phyloP scores from a whole-genome alignment of 35 echinoderm and acorn worm species.

The Holothuria glaberrima region DNA sequence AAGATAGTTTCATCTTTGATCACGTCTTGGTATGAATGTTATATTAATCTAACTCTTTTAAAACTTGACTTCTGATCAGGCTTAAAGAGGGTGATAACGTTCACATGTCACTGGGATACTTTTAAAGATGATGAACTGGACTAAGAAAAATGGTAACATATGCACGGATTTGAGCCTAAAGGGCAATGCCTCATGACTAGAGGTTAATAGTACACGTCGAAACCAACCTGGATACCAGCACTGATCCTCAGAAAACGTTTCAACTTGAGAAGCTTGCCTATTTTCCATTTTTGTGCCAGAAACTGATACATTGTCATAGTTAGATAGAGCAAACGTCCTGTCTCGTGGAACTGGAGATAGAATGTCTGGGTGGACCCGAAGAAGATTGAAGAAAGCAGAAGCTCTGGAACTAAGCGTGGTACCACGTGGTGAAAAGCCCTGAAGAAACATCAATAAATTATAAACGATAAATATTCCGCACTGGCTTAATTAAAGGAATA shows the following conservation, averaged over 20 bases:
- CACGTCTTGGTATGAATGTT: too few relatives aligned
- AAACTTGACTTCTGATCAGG: too few relatives aligned
- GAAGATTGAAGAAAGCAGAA: not conserved
- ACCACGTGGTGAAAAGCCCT: constrained; percentile 48
- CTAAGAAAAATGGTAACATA: too few relatives aligned
- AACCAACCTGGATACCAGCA: not conserved
- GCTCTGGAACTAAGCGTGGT: constrained; percentile 25
- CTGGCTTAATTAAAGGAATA: not conserved
- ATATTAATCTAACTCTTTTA: too few relatives aligned
- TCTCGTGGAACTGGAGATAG: not conserved
- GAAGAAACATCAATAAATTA: not conserved
- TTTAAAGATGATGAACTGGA: too few relatives aligned
- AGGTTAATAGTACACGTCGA: not conserved
- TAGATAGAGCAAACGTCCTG: not conserved
- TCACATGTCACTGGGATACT: too few relatives aligned
- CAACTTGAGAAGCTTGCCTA: not conserved
- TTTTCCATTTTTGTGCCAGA: not conserved
- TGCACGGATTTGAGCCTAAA: not conserved
- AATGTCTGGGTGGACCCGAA: not conserved
- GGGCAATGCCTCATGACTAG: not conserved
- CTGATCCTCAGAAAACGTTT: too few relatives aligned
- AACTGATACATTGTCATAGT: not conserved
- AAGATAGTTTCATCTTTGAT: too few relatives aligned
- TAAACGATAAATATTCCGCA: not conserved
- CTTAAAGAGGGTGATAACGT: too few relatives aligned